Conservation (phyloP, 2,888 invertebrate species). For the Hofmannophila pseudospretella region DNA sequence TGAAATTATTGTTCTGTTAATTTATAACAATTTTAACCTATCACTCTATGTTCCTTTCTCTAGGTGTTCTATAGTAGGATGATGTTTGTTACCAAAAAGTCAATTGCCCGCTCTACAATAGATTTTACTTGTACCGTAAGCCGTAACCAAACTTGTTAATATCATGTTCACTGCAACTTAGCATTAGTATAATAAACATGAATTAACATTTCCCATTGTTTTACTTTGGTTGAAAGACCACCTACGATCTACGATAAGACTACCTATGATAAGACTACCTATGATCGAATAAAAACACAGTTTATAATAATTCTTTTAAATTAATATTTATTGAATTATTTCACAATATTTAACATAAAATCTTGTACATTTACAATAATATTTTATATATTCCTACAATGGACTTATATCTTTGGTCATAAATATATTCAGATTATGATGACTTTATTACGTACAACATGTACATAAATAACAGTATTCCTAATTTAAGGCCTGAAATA, state of each 20-base stretch:
- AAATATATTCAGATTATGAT: conserved; percentile 32
- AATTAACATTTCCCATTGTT: conserved; percentile 47
- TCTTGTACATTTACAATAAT: conserved; percentile 12
- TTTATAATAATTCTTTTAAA: too few relatives aligned
- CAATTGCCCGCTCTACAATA: conserved; percentile 46
- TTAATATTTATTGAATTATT: conserved; percentile 8
- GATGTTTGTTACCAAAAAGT: conserved; percentile 63
- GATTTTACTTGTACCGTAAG: conserved; percentile 30
- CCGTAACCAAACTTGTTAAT: conserved; percentile 42
- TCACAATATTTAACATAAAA: conserved; percentile 6
- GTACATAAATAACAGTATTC: conserved; percentile 1
- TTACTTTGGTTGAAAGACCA: conserved; percentile 20
- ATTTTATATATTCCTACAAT: conserved; percentile 24
- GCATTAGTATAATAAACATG: conserved; percentile 64
- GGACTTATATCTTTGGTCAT: conserved; percentile 27
- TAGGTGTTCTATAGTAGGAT: conserved; percentile 17
- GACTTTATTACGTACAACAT: conserved; percentile 19
- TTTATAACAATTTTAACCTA: conserved; percentile 24
- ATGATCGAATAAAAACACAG: too few relatives aligned
- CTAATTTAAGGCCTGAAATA: not conserved
- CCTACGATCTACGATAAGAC: too few relatives aligned
- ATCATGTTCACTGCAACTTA: conserved; percentile 64
- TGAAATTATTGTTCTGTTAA: conserved; percentile 50
- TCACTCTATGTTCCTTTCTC: conserved; percentile 39
- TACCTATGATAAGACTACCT: too few relatives aligned